phyloP scores from a whole-genome alignment of 2,797 vertebrate genomes.

The Podarcis siculus region DNA sequence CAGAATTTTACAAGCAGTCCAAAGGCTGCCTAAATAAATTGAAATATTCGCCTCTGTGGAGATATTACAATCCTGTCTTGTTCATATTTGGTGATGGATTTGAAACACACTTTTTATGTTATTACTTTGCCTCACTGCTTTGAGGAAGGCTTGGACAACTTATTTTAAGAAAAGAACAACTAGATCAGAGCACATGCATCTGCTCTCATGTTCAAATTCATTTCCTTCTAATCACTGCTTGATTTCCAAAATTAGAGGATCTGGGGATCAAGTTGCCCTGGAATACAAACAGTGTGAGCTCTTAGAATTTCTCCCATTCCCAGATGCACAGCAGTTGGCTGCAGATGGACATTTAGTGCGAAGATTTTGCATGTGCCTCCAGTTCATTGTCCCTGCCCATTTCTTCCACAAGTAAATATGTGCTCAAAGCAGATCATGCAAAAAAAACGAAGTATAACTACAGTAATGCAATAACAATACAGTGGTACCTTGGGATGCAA shows the following conservation, averaged over 20 bases:
- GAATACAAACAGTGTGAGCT: not conserved
- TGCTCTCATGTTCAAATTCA: not conserved
- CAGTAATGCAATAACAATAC: too few species aligned
- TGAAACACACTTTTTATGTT: slow-evolving; percentile 47
- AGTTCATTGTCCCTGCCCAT: too few species aligned
- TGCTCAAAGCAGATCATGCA: too few species aligned
- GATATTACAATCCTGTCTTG: slow-evolving; percentile 53
- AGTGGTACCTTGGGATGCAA: too few species aligned
- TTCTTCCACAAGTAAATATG: too few species aligned
- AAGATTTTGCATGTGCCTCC: too few species aligned
- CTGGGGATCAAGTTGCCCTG: too few species aligned
- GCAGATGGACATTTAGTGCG: not conserved
- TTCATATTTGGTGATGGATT: slow-evolving; percentile 56
- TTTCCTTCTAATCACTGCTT: not conserved
- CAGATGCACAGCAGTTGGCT: not conserved
- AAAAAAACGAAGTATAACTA: too few species aligned
- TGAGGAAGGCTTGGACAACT: not conserved
- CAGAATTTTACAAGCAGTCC: slow-evolving; percentile 56
- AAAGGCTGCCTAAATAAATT: slow-evolving; percentile 67
- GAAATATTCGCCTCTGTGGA: slow-evolving; percentile 55
- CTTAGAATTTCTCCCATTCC: not conserved
- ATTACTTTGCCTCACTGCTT: slow-evolving; percentile 60
- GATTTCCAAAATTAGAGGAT: not conserved
- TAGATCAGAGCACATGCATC: not conserved
- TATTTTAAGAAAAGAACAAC: not conserved